A percentile compares a stretch with the other conserved stretches of the same genome.
Conservation (phyloP, 2,888 invertebrate genomes). For the Rhagonycha fulva region DNA sequence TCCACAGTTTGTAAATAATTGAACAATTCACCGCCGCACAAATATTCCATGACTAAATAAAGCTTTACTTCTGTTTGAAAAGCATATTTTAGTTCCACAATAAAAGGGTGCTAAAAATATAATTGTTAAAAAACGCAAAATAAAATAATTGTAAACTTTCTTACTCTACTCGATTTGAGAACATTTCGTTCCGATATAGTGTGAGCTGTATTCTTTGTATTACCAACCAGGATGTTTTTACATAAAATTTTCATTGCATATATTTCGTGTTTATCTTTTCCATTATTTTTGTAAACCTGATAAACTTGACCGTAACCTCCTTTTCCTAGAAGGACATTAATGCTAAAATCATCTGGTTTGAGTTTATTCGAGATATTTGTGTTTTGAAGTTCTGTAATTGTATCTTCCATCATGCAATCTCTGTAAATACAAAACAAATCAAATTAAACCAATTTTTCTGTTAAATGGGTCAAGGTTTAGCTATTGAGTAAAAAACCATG, state of each 20-base stretch:
- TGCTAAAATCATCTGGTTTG: slow-evolving; percentile 81
- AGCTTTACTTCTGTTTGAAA: slow-evolving; percentile 99
- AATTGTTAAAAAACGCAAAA: slow-evolving; percentile 9
- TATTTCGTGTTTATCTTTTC: slow-evolving; percentile 87
- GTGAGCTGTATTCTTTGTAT: slow-evolving; percentile 99
- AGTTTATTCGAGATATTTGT: not conserved
- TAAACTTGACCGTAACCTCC: slow-evolving; percentile 99
- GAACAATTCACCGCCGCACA: slow-evolving; percentile 98
- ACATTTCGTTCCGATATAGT: slow-evolving; percentile 99
- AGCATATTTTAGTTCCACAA: slow-evolving; percentile 98
- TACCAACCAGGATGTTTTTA: slow-evolving; percentile 96
- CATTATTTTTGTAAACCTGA: slow-evolving; percentile 90
- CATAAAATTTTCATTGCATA: slow-evolving; percentile 99
- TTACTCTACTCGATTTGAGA: slow-evolving; percentile 96
- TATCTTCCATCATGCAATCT: not conserved
- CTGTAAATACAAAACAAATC: not conserved
- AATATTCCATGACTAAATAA: slow-evolving; percentile 98
- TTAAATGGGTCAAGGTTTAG: not conserved
- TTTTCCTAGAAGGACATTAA: slow-evolving; percentile 94
- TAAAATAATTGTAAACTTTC: not conserved
- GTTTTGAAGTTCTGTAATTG: not conserved
- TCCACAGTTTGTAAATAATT: slow-evolving; percentile 99
- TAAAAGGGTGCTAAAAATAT: slow-evolving; percentile 90
- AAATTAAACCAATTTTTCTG: not conserved
- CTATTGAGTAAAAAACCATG: not conserved